Evolutionary conservation across 2,797 vertebrate species (phyloP).

Genomic region (Zenarchopterus dispar): DNA sequence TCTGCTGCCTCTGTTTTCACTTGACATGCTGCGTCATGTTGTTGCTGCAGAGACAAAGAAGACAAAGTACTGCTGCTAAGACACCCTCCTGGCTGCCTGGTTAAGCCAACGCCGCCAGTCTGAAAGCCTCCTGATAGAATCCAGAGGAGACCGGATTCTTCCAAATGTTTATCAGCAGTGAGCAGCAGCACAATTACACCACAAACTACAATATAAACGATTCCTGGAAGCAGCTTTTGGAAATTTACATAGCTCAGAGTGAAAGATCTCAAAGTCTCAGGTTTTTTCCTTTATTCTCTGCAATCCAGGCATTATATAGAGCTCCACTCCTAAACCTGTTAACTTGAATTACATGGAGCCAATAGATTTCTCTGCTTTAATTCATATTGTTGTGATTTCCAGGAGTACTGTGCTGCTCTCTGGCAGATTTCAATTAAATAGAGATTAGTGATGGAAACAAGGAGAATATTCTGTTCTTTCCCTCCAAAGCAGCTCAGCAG

Average conservation of each 20-base stretch:
- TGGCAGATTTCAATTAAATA: constrained; percentile 22
- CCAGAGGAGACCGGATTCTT: constrained; percentile 63
- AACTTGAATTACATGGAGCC: constrained; percentile 26
- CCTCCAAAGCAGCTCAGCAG: constrained; percentile 30
- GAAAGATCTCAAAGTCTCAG: constrained; percentile 14
- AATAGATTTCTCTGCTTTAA: constrained; percentile 30
- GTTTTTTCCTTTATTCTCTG: neutral
- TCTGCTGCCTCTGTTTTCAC: constrained; percentile 28
- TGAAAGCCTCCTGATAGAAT: constrained; percentile 67
- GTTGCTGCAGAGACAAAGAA: constrained; percentile 32
- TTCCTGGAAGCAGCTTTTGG: constrained; percentile 45
- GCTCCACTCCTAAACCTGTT: constrained; percentile 50
- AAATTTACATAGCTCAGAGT: constrained; percentile 50
- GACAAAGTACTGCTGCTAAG: constrained; percentile 12
- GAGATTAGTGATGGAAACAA: constrained; percentile 38
- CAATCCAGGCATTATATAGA: constrained; percentile 18
- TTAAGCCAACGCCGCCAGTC: constrained; percentile 49
- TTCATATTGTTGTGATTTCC: constrained; percentile 29
- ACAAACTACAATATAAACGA: constrained; percentile 54
- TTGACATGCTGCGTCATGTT: constrained; percentile 15
- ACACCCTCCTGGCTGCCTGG: constrained; percentile 16
- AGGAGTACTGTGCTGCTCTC: constrained; percentile 22
- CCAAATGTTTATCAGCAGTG: constrained; percentile 71
- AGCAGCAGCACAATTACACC: constrained; percentile 68
- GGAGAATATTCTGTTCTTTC: constrained; percentile 14